Evolutionary conservation across 2,113 vertebrate genomes (phyloP).

Genomic region (Bos taurus): DNA sequence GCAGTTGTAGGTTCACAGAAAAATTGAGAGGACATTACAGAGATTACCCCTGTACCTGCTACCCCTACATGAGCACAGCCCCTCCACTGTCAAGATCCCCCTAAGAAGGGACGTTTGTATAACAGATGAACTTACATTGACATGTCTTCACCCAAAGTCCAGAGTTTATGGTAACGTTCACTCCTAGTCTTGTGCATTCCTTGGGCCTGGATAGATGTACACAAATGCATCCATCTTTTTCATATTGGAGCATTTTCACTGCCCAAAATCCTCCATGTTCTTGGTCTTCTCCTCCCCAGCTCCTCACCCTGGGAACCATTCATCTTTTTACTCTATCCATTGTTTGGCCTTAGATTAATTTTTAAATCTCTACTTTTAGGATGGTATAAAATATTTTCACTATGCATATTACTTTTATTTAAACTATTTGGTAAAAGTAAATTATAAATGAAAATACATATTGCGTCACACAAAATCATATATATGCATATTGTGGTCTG

Average conservation of each 20-base stretch:
- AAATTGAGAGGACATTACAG: background rate
- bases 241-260: accelerated
- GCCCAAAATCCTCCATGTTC: accelerated
- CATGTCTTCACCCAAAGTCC: no score
- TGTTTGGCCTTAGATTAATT: background rate
- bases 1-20: background rate
- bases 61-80: accelerated
- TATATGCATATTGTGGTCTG: background rate
- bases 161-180: accelerated
- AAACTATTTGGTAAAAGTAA: background rate
- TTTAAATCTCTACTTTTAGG: background rate
- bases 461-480: background rate
- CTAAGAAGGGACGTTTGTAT: accelerated
- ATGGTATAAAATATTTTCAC: background rate
- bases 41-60: background rate
- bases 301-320: background rate
- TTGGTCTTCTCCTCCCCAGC: accelerated
- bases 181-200: accelerated
- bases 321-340: no score
- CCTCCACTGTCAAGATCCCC: background rate
- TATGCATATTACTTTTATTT: background rate
- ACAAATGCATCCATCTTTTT: accelerated
- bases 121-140: accelerated
- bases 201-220: accelerated
- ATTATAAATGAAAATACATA: background rate